Evolutionary conservation across 2,888 invertebrate species (phyloP).

Genomic region (Drosophila subquinaria): DNA sequence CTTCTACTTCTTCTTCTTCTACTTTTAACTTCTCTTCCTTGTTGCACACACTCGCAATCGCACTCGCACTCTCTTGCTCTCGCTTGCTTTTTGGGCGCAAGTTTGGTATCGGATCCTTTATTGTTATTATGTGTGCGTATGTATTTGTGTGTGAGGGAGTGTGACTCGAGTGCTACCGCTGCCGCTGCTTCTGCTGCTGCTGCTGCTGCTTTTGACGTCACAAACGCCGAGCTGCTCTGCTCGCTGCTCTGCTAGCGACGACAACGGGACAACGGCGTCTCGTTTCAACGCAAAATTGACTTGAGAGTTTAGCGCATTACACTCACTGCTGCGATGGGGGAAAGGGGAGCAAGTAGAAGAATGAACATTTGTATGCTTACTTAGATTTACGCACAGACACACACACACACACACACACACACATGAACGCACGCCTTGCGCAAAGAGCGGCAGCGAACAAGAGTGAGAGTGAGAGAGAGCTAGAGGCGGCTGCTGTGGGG

Average conservation of each 20-base stretch:
- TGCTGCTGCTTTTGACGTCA: constrained; percentile 65
- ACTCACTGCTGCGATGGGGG: constrained; percentile 43
- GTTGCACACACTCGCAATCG: constrained; percentile 45
- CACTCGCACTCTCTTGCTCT: constrained; percentile 6
- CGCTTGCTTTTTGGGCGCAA: constrained; percentile 30
- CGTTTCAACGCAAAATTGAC: constrained; percentile 63
- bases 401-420: constrained; percentile 12
- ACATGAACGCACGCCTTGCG: constrained; percentile 12
- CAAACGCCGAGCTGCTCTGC: constrained; percentile 56
- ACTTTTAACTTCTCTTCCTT: constrained; percentile 32
- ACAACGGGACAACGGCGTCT: constrained; percentile 43
- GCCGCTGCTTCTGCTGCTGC: constrained; percentile 36
- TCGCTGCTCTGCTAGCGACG: constrained; percentile 37
- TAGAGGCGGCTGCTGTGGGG: constrained; percentile 48
- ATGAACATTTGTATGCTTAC: constrained; percentile 24
- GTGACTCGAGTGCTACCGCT: constrained; percentile 27
- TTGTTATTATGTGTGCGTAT: constrained; percentile 41
- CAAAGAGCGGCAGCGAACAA: constrained; percentile 10
- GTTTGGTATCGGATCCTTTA: constrained; percentile 45
- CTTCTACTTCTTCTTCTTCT: constrained; percentile 24
- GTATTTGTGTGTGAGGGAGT: constrained; percentile 34
- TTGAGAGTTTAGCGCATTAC: constrained; percentile 66
- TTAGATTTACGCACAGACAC: constrained; percentile 30
- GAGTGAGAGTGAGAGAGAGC: constrained; percentile 18
- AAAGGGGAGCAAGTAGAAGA: constrained; percentile 3